phyloP scores from a whole-genome alignment of 92 coral and sea anemone species.

The Chrysogorgia sp. region DNA sequence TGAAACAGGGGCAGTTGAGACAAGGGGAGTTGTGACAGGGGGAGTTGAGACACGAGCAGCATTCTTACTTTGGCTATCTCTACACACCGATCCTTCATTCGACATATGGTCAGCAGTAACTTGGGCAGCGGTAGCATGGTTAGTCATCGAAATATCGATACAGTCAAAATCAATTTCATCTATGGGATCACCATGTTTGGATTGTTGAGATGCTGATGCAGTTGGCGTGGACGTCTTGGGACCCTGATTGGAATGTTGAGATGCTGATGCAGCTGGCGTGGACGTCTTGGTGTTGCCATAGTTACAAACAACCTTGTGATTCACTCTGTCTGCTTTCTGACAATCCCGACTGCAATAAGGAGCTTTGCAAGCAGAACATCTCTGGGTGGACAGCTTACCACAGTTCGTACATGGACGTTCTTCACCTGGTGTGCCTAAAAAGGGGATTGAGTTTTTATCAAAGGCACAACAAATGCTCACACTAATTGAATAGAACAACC shows the following conservation, averaged over 20 bases:
- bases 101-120: background rate
- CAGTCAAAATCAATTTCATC: constrained; percentile 30
- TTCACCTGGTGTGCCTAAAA: constrained; percentile 2
- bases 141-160: constrained; percentile 22
- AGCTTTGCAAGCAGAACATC: constrained; percentile 83
- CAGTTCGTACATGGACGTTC: constrained; percentile 75
- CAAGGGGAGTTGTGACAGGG: no score
- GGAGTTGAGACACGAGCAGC: no score
- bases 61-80: background rate
- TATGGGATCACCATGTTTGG: background rate
- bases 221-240: background rate
- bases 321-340: constrained; percentile 77
- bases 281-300: constrained; percentile 28
- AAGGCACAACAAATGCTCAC: background rate
- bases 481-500: background rate
- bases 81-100: background rate
- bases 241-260: no score
- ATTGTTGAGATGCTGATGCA: background rate
- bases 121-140: constrained; percentile 11
- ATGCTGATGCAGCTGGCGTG: background rate
- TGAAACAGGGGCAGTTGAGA: no score
- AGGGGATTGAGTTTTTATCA: background rate
- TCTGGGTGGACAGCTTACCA: constrained; percentile 61
- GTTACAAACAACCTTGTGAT: constrained; percentile 69
- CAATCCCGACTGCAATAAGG: constrained; percentile 94